These are phyloP conservation scores for Yponomeuta sedellus DNA, from an alignment of 2,888 invertebrate genomes.

Conservation along the genomic window DNA sequence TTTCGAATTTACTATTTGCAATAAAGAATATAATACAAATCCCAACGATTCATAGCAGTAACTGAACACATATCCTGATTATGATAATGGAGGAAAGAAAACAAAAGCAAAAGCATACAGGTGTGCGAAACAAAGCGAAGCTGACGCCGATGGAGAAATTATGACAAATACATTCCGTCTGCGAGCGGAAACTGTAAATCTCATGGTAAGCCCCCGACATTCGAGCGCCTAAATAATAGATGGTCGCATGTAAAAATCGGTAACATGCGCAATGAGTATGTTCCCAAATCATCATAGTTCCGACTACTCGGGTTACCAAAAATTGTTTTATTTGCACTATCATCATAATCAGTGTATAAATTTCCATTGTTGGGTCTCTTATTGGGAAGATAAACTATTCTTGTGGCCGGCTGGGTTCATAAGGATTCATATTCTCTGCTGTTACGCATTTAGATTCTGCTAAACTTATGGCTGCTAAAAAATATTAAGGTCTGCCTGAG, in stretches of 20 bases:
- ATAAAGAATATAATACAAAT: too few relatives aligned
- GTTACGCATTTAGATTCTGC: too few relatives aligned
- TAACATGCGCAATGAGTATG: background rate
- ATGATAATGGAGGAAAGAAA: background rate
- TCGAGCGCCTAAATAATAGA: constrained; percentile 55
- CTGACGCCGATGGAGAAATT: constrained; percentile 19
- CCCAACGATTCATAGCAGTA: background rate
- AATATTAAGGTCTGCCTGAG: background rate
- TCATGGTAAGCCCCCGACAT: constrained; percentile 42
- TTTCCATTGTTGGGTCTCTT: too few relatives aligned
- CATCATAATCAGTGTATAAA: background rate
- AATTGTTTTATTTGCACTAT: background rate
- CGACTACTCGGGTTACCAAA: background rate
- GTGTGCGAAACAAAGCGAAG: constrained; percentile 17
- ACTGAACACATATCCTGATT: background rate
- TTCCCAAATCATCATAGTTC: background rate
- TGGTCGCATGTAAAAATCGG: constrained; percentile 46
- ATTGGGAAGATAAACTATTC: too few relatives aligned
- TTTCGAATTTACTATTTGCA: too few relatives aligned
- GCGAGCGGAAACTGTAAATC: constrained; percentile 57
- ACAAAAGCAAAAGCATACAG: constrained; percentile 24
- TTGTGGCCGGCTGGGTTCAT: too few relatives aligned
- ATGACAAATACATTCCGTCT: constrained; percentile 29
- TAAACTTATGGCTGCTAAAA: too few relatives aligned
- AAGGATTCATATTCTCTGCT: too few relatives aligned